A percentile compares a stretch with the other conserved stretches of the same genome.
Evolutionary conservation across 2,888 invertebrate species (phyloP).

Genomic region (Drosophila melanocephala): DNA sequence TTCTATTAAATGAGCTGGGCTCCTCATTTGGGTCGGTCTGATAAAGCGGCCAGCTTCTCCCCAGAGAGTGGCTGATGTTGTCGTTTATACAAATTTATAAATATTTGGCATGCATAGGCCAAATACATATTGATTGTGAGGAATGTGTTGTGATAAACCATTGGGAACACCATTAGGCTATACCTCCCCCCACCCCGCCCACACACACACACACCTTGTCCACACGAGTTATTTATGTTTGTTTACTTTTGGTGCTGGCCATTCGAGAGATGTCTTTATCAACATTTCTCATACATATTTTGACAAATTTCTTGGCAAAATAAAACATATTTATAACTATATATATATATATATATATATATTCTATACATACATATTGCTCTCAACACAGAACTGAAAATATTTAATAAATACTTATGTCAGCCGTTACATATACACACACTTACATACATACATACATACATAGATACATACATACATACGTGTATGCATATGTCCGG

Average conservation of each 20-base stretch:
- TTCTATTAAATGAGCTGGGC: conserved; percentile 6
- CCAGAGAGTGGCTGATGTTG: conserved; percentile 2
- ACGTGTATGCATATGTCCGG: conserved; percentile 9
- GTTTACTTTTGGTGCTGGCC: conserved; percentile 54
- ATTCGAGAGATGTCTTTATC: conserved; percentile 61
- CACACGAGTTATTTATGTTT: conserved; percentile 50
- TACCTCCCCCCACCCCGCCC: conserved; percentile 1
- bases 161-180: conserved; percentile 9
- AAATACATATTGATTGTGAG: conserved; percentile 27
- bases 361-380: conserved; percentile 41
- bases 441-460: neutral
- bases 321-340: conserved; percentile 11
- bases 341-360: conserved; percentile 8
- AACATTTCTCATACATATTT: conserved; percentile 55
- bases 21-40: conserved; percentile 9
- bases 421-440: conserved; percentile 1
- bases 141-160: conserved; percentile 52
- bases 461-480: neutral
- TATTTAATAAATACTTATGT: conserved; percentile 56
- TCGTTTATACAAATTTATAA: neutral
- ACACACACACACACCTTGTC: neutral
- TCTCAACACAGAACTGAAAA: conserved; percentile 59
- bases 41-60: conserved; percentile 39
- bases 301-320: conserved; percentile 62
- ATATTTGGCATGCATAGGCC: neutral